These are phyloP conservation scores for Oncorhynchus kisutch DNA, from an alignment of 2,113 vertebrate species.

Conservation along the genomic window DNA sequence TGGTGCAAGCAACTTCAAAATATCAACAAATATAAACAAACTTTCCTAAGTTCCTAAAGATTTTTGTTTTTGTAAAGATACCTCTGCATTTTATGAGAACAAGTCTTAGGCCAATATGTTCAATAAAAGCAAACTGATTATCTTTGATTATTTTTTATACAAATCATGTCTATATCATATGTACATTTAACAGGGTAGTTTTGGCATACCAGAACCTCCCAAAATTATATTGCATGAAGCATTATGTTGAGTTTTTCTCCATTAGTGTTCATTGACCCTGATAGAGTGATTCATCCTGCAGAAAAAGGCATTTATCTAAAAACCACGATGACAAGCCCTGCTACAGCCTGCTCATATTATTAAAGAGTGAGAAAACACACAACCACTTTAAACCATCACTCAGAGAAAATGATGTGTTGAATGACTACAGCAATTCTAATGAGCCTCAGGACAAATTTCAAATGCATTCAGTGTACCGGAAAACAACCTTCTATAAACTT, in stretches of 20 bases:
- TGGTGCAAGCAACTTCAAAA: no score
- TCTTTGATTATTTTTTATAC: no score
- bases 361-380: conserved; percentile 26
- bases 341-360: conserved; percentile 16
- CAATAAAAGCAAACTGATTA: no score
- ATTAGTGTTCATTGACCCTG: conserved; percentile 45
- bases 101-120: no score
- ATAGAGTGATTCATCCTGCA: conserved; percentile 22
- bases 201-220: no score
- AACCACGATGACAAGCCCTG: conserved; percentile 8
- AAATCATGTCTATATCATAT: no score
- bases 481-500: conserved; percentile 9
- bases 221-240: background rate
- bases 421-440: conserved; percentile 17
- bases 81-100: no score
- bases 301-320: conserved; percentile 36
- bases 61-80: no score
- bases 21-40: no score
- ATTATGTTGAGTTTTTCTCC: conserved; percentile 19
- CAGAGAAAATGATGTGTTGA: conserved; percentile 24
- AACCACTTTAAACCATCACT: conserved; percentile 29
- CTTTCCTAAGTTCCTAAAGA: no score
- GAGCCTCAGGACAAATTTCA: conserved; percentile 13
- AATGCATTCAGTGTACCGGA: conserved; percentile 21
- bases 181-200: no score